phyloP scores from a whole-genome alignment of 2,113 vertebrate genomes.

The Geococcyx californianus region DNA sequence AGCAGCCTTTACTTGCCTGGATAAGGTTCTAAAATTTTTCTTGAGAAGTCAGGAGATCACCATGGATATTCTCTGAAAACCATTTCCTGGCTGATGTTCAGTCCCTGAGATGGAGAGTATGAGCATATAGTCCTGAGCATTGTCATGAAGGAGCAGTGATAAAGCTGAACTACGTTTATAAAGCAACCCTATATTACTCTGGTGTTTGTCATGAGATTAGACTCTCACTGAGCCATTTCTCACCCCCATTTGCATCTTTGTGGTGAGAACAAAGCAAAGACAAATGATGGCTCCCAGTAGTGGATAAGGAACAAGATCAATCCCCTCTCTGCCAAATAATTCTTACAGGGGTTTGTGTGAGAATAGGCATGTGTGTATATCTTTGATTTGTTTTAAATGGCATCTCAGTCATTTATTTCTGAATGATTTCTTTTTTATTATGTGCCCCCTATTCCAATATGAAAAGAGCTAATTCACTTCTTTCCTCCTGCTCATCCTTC shows the following conservation, averaged over 20 bases:
- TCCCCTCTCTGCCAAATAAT: neutral
- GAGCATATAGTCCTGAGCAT: fast-evolving
- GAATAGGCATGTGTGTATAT: fast-evolving
- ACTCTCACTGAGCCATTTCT: neutral
- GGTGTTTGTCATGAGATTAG: neutral
- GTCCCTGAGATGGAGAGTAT: neutral
- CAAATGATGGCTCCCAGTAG: neutral
- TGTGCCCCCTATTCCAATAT: neutral
- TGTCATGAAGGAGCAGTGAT: neutral
- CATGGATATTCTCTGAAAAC: neutral
- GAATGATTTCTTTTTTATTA: neutral
- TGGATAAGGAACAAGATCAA: neutral
- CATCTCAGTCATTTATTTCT: neutral
- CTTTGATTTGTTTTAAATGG: neutral
- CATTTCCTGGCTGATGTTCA: fast-evolving
- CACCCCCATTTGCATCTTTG: neutral
- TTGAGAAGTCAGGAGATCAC: neutral
- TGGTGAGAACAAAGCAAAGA: constrained; percentile 1
- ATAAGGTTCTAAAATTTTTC: neutral
- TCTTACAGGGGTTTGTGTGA: neutral
- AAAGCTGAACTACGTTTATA: neutral
- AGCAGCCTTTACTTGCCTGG: neutral
- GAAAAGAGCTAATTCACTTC: neutral
- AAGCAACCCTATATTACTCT: neutral
- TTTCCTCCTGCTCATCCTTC: neutral